These are phyloP conservation scores for Protosalanx chinensis DNA, from an alignment of 2,797 vertebrate genomes.

Conservation along the genomic window DNA sequence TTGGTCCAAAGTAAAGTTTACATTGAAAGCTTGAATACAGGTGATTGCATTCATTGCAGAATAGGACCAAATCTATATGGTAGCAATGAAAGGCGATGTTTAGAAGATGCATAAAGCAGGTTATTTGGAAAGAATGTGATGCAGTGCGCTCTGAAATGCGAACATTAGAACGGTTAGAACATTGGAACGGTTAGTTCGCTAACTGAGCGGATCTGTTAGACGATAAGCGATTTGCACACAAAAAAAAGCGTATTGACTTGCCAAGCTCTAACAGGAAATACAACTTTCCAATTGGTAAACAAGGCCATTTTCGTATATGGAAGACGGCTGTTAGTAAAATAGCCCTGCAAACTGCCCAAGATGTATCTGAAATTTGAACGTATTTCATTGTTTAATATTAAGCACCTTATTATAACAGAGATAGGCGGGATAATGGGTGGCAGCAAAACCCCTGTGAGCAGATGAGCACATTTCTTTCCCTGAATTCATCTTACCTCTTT, in stretches of 20 bases:
- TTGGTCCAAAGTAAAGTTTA: too few species aligned
- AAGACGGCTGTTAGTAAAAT: not conserved
- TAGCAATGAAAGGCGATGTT: too few species aligned
- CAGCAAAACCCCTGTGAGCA: constrained; percentile 45
- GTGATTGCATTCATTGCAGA: too few species aligned
- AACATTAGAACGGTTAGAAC: not conserved
- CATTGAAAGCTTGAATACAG: too few species aligned
- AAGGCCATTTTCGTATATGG: constrained; percentile 43
- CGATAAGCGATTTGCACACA: too few species aligned
- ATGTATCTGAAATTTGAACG: not conserved
- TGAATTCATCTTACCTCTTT: constrained; percentile 57
- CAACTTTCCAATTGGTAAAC: constrained; percentile 13
- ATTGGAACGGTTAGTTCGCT: not conserved
- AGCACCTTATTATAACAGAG: not conserved
- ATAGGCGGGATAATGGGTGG: constrained; percentile 51
- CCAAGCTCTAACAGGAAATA: constrained; percentile 32
- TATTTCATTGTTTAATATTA: not conserved
- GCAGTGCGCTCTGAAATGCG: not conserved
- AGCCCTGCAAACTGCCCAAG: not conserved
- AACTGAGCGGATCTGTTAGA: not conserved
- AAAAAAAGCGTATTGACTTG: not conserved
- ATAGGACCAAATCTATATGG: too few species aligned
- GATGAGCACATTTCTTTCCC: constrained; percentile 13
- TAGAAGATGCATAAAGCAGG: too few species aligned
- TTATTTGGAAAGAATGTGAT: not conserved